Percentiles rank a stretch among this genome's conserved stretches.
These are phyloP conservation scores for Lamproptera curius DNA, from an alignment of 2,888 invertebrate species.

Conservation along the genomic window DNA sequence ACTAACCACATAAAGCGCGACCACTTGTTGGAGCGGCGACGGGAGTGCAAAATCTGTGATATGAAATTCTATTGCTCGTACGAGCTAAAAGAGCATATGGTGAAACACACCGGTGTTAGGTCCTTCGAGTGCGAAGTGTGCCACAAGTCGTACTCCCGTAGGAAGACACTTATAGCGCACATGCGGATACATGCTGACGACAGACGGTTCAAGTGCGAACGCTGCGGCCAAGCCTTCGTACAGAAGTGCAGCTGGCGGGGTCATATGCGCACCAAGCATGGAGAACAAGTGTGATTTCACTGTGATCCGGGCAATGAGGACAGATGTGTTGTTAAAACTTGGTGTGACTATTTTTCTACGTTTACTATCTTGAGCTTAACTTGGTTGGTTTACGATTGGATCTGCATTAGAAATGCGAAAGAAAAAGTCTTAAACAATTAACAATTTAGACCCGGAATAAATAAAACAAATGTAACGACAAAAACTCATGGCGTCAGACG, in stretches of 20 bases:
- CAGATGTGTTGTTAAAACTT: too few relatives aligned
- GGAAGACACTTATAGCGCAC: conserved; percentile 35
- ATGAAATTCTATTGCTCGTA: conserved; percentile 33
- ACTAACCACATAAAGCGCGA: conserved; percentile 37
- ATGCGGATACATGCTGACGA: conserved; percentile 42
- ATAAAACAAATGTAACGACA: too few relatives aligned
- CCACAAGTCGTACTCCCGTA: conserved; percentile 33
- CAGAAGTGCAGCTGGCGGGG: conserved; percentile 40
- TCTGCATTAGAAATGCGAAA: too few relatives aligned
- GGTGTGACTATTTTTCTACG: too few relatives aligned
- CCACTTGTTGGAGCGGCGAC: conserved; percentile 44
- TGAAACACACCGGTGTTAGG: conserved; percentile 34
- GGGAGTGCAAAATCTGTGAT: conserved; percentile 36
- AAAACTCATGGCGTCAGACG: too few relatives aligned
- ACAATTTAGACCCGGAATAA: too few relatives aligned
- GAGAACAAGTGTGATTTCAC: conserved; percentile 26
- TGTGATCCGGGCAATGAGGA: too few relatives aligned
- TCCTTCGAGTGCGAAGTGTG: conserved; percentile 38
- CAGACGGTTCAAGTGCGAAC: conserved; percentile 36
- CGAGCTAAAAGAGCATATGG: conserved; percentile 36
- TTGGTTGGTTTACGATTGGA: too few relatives aligned
- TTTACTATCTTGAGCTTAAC: too few relatives aligned
- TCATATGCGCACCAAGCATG: conserved; percentile 35
- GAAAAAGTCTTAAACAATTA: too few relatives aligned
- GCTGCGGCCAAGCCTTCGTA: conserved; percentile 36